phyloP scores from a whole-genome alignment of 2,888 invertebrate genomes.

The Caradrina clavipalpis region DNA sequence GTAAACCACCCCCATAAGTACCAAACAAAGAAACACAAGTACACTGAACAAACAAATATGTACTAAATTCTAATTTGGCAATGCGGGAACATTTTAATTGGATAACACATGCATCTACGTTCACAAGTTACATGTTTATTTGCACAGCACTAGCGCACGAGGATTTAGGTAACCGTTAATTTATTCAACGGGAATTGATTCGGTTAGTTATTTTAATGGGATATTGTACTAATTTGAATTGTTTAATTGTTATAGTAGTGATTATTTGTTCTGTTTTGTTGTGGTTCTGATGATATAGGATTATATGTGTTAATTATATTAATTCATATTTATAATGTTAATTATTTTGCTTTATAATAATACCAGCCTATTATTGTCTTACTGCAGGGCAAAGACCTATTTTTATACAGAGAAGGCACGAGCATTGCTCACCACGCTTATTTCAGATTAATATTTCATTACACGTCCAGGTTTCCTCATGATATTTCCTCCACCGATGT shows the following conservation, averaged over 20 bases:
- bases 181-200: slow-evolving; percentile 47
- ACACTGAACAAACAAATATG: slow-evolving; percentile 39
- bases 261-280: slow-evolving; percentile 23
- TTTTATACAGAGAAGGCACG: no score
- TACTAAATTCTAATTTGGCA: slow-evolving; percentile 55
- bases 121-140: slow-evolving; percentile 45
- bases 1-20: slow-evolving; percentile 6
- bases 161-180: slow-evolving; percentile 48
- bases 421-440: no score
- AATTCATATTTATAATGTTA: background rate
- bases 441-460: no score
- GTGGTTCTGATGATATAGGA: background rate
- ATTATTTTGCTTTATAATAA: background rate
- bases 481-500: no score
- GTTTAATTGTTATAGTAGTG: slow-evolving; percentile 14
- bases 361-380: no score
- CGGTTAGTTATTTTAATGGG: slow-evolving; percentile 42
- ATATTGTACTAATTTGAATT: slow-evolving; percentile 32
- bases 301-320: background rate
- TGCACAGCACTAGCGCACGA: slow-evolving; percentile 40
- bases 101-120: slow-evolving; percentile 47
- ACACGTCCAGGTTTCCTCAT: no score
- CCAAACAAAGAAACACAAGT: no score
- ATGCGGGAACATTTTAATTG: slow-evolving; percentile 50
- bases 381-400: no score